Percentiles rank a stretch among this genome's conserved stretches.
phyloP scores from a whole-genome alignment of 2,888 invertebrate genomes.

The Gortyna flavago region DNA sequence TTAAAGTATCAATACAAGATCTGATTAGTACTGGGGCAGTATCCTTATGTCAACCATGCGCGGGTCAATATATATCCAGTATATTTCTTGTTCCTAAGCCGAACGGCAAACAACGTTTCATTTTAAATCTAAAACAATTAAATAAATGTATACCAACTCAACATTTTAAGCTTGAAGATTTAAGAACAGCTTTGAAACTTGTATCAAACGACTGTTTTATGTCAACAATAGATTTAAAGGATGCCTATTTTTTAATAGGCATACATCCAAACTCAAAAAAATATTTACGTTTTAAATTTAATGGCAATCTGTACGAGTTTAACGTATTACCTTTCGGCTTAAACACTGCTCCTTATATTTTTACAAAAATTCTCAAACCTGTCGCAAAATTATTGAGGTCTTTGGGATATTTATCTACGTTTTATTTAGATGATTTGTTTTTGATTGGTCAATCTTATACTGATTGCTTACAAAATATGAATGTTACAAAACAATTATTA shows the following conservation, averaged over 20 bases:
- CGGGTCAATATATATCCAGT: too few species aligned
- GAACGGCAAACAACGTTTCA: neutral
- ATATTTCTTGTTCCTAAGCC: neutral
- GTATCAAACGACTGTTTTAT: neutral
- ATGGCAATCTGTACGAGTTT: neutral
- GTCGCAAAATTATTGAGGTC: too few species aligned
- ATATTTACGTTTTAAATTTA: neutral
- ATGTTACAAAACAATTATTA: too few species aligned
- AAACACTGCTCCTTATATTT: too few species aligned
- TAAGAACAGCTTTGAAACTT: neutral
- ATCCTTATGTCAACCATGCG: neutral
- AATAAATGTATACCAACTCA: neutral
- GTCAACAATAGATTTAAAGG: constrained; percentile 1
- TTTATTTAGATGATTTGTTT: too few species aligned
- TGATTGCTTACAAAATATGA: too few species aligned
- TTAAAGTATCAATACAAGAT: neutral
- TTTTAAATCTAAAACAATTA: neutral
- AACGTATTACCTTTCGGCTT: neutral
- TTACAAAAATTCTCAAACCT: too few species aligned
- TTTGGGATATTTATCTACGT: too few species aligned
- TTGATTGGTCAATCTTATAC: too few species aligned
- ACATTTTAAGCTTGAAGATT: constrained; percentile 3
- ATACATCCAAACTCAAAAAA: neutral
- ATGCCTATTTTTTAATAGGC: neutral
- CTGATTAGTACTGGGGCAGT: neutral